A percentile compares a stretch with the other conserved stretches of the same genome.
Conservation (phyloP, 2,797 vertebrate species). For the Champsocephalus esox region DNA sequence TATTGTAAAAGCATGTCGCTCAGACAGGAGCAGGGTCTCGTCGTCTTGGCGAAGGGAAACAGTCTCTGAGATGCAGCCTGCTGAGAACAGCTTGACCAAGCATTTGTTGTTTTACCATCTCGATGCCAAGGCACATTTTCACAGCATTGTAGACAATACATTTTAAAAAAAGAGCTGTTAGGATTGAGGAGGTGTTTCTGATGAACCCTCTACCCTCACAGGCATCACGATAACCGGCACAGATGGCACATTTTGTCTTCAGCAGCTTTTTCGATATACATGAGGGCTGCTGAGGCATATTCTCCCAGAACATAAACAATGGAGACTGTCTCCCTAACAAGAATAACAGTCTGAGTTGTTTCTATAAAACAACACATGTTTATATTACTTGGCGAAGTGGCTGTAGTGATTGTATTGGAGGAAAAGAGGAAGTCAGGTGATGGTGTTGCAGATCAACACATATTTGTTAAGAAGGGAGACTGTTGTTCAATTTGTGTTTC, state of each 20-base stretch:
- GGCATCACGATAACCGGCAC: conserved; percentile 11
- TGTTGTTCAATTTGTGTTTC: background rate
- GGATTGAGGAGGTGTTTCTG: conserved; percentile 30
- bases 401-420: background rate
- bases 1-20: conserved; percentile 25
- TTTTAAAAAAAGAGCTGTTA: conserved; percentile 34
- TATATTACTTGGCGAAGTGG: background rate
- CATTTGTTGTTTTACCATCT: conserved; percentile 55
- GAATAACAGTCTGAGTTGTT: background rate
- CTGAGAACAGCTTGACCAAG: conserved; percentile 55
- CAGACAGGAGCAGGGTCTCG: background rate
- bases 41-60: conserved; percentile 27
- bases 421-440: background rate
- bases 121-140: conserved; percentile 45
- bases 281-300: conserved; percentile 1
- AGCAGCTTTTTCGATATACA: conserved; percentile 28
- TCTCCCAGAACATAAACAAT: conserved; percentile 29
- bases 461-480: background rate
- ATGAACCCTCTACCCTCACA: conserved; percentile 10
- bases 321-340: too few relatives aligned
- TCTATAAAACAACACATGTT: background rate
- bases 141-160: conserved; percentile 31
- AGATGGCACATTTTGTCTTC: conserved; percentile 31
- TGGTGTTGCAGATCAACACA: background rate
- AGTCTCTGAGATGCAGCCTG: conserved; percentile 26